Base-by-base conservation (phyloP, 2,797 vertebrate species). In the Ptychobarbus kaznakovi region DNA sequence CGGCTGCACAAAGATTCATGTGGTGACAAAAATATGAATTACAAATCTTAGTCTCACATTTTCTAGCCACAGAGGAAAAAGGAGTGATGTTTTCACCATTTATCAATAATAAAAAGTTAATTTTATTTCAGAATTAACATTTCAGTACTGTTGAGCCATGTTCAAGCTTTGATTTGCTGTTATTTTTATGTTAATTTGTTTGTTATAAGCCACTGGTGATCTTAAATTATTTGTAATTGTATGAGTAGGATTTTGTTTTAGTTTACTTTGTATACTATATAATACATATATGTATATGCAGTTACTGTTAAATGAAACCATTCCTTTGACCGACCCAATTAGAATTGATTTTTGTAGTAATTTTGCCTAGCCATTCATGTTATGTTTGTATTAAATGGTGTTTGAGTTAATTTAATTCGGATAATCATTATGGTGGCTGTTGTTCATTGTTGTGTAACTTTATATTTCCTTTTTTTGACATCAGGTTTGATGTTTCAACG, bases 1-100 rank as follows among this genome's bases (percentile, higher is more conserved):
- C 94, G 0, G 96, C 96, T 83, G 86, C 94, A 5, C 98, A 99
- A 91, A 97, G 98, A 86, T 99, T 99, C 93, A 99, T 99, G 98
- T 99, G 98, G 98, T 99, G 87, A 90, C 22, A 25, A 4, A 5
- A 76, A 11, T 22, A 66, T 22, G 32, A 76, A 80, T 79, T 6
- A 4, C n/a, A 70, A 32, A 13, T 46, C 11, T 63, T 80, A 22
- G 38, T 28, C 10, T 35, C 22, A 35, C 20, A 18, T 63, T 83
- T 65, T 83, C 28, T 81, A 9, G 38, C 2, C 12, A 66, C 38
- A 40, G 38, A 49, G 61, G 35, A 6, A 18, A 66, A 74, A 68
- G 8, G 22, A 72, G 22, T 12, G 40, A 15, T 16, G n/a, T 49
- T 80, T 85, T 38, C 20, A 58, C 42, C 1, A 63, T 25, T 40